A percentile compares a stretch with the other conserved stretches of the same genome.
Evolutionary conservation across 2,888 invertebrate genomes (phyloP).

Genomic region (Halocaridina rubra): DNA sequence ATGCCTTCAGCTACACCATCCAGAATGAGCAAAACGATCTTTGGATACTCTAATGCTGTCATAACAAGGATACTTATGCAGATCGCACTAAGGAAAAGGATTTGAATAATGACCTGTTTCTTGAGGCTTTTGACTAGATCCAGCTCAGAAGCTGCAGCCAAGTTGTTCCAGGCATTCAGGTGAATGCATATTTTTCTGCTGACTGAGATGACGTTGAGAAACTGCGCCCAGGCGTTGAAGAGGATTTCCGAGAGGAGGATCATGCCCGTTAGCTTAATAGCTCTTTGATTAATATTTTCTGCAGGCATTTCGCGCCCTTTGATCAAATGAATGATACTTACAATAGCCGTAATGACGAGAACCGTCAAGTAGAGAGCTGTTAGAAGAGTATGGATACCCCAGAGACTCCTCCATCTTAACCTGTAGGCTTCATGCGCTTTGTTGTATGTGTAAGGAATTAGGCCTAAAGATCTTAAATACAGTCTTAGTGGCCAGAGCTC

Average conservation of each 20-base stretch:
- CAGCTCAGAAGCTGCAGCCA: background rate
- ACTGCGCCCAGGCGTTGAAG: conserved; percentile 27
- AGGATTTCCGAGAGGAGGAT: conserved; percentile 15
- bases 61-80: background rate
- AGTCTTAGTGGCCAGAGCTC: background rate
- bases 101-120: background rate
- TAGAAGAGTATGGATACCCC: background rate
- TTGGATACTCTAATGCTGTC: background rate
- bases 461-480: background rate
- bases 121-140: background rate
- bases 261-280: conserved; percentile 13
- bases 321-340: background rate
- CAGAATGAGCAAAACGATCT: background rate
- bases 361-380: conserved; percentile 6
- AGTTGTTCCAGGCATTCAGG: conserved; percentile 18
- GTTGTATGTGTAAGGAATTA: conserved; percentile 14
- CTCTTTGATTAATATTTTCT: background rate
- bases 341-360: background rate
- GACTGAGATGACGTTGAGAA: background rate
- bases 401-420: background rate
- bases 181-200: background rate
- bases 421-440: background rate
- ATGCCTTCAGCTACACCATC: conserved; percentile 15
- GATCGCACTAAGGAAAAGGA: conserved; percentile 18
- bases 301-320: background rate